Base-by-base conservation (phyloP, 92 coral and sea anemone genomes). In the Epizoanthus illoricatus region DNA sequence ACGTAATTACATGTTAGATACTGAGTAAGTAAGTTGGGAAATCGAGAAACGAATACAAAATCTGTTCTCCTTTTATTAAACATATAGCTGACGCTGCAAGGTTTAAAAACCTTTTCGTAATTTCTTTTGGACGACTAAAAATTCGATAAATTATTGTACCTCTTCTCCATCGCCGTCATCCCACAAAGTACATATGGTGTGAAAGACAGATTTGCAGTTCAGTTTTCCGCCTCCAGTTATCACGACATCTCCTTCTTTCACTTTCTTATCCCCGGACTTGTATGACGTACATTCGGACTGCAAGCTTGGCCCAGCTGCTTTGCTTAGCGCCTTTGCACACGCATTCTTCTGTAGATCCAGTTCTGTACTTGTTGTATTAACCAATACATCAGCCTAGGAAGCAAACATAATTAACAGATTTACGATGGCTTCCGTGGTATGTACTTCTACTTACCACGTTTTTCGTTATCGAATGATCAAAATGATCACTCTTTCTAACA, bases 221-320 rank as follows among this genome's bases (percentile, higher is more conserved):
- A 91, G 67, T 21, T 81, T 75, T 73, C 89, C 95, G 65, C 88
- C 86, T 4, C 73, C 21, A 20, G 95, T 91, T 7, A 84, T 85
- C 33, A 80, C 90, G 17, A 91, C 85, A n/a, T 80, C 79, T 17
- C 95, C 95, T 0, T 63, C 86, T 39, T 80, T 58, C 3, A 91
- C 73, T 23, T 69, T 64, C 3, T 89, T 90, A 45, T 69, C 56
- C 24, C 42, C 6, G 19, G 74, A 15, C 57, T 69, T 69, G 56
- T 17, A 74, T 49, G 75, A 41, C 12, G 40, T 80, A 76, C 95
- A 91, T 49, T 91, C 85, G 17, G 72, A 72, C 63, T 91, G 95
- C 56, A 91, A 81, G 13, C 5, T 58, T n/a, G 92, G 87, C 11
- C 92, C 95, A 4, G 95, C 95, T 11, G 75, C 90, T 17, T n/a